Evolutionary conservation across 2,797 vertebrate species (phyloP).

Genomic region (Lerista edwardsae): DNA sequence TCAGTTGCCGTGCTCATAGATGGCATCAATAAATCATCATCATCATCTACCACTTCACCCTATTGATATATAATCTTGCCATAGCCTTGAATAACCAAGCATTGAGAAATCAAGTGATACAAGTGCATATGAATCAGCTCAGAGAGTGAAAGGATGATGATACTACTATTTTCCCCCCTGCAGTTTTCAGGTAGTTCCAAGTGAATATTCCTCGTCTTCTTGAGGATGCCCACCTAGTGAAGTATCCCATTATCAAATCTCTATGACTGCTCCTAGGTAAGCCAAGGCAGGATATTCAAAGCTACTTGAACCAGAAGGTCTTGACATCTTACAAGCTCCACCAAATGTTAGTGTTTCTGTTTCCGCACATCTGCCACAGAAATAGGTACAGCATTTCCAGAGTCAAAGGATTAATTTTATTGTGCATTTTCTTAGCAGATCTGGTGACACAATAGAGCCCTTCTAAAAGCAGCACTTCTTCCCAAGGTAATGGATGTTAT

Average conservation of each 20-base stretch:
- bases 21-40: too few relatives aligned
- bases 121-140: neutral
- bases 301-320: conserved; percentile 3
- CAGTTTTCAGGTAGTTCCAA: neutral
- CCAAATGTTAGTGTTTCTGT: conserved; percentile 64
- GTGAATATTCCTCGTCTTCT: too few relatives aligned
- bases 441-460: conserved; percentile 78
- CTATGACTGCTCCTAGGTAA: conserved; percentile 23
- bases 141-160: neutral
- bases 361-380: conserved; percentile 76
- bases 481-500: conserved; percentile 75
- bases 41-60: neutral
- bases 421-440: conserved; percentile 74
- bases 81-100: neutral
- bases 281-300: conserved; percentile 64
- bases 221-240: conserved; percentile 25
- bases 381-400: conserved; percentile 72
- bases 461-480: conserved; percentile 73
- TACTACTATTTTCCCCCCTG: neutral
- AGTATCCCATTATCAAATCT: conserved; percentile 12
- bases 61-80: neutral
- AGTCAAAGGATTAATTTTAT: conserved; percentile 79
- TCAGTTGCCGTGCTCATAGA: too few relatives aligned
- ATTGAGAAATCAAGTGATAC: neutral
- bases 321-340: conserved; percentile 52